These are phyloP conservation scores for Parauchenoglanis ngamensis DNA, from an alignment of 2,797 vertebrate genomes.

Conservation along the genomic window DNA sequence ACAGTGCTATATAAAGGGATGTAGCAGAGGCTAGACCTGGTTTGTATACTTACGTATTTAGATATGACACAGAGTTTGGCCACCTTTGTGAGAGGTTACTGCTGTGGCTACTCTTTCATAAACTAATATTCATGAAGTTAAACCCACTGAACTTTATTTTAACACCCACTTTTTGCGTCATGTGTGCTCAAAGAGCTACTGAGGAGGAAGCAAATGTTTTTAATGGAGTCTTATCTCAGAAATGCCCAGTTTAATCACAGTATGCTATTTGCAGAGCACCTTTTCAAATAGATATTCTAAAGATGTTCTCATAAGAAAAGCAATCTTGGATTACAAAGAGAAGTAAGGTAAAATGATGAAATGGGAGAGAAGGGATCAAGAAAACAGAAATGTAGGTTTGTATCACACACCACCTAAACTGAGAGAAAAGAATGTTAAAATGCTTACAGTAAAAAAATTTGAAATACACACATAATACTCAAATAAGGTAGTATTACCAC, in stretches of 20 bases:
- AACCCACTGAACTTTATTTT: not conserved
- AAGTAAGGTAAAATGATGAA: not conserved
- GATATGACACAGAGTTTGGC: not conserved
- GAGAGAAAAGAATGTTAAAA: not conserved
- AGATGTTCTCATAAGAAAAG: not conserved
- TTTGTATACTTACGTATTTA: not conserved
- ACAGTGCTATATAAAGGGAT: not conserved
- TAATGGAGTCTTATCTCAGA: not conserved
- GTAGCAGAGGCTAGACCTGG: not conserved
- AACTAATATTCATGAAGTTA: not conserved
- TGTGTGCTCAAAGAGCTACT: not conserved
- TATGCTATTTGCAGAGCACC: not conserved
- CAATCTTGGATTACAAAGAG: too few species aligned
- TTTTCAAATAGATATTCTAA: not conserved
- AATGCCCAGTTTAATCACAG: not conserved
- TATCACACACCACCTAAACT: not conserved
- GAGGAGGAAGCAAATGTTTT: slow-evolving; percentile 3
- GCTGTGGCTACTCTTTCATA: not conserved
- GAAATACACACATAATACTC: not conserved
- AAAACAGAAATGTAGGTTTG: not conserved
- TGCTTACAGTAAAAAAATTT: not conserved
- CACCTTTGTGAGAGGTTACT: not conserved
- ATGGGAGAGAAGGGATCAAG: not conserved
- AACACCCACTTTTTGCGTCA: not conserved
- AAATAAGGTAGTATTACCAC: not conserved